phyloP scores from a whole-genome alignment of 2,113 vertebrate species.

The Oenanthe oenanthe region DNA sequence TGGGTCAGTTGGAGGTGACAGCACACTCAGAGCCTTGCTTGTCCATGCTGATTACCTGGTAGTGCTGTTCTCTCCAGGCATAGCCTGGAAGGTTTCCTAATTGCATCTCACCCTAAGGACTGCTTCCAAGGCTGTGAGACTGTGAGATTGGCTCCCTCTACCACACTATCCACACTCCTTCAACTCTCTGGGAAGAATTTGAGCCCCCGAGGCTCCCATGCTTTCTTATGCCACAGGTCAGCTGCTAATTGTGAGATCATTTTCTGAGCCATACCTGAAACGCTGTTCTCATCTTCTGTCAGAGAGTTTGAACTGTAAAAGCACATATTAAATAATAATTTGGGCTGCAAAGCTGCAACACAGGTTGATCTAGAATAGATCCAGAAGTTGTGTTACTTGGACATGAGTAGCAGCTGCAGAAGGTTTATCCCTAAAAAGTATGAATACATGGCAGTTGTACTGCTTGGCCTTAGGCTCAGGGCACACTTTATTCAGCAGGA shows the following conservation, averaged over 20 bases:
- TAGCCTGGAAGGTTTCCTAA: not conserved
- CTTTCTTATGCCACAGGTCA: not conserved
- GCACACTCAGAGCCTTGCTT: not conserved
- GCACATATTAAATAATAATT: not conserved
- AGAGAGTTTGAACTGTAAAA: not conserved
- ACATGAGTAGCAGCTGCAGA: fast-evolving
- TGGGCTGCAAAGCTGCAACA: not conserved
- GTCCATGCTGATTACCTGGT: not conserved
- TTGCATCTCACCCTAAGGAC: not conserved
- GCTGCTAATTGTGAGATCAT: fast-evolving
- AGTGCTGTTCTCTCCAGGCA: not conserved
- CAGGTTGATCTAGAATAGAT: not conserved
- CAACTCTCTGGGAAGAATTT: not conserved
- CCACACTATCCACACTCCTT: not conserved
- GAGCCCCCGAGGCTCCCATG: not conserved
- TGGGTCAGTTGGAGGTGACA: not conserved
- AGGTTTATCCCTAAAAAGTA: not conserved
- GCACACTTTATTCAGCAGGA: not conserved
- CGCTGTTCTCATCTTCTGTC: not conserved
- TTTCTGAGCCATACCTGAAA: not conserved
- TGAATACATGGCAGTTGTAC: fast-evolving
- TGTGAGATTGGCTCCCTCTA: not conserved
- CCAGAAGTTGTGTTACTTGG: not conserved
- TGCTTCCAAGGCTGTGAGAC: not conserved
- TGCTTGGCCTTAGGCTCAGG: fast-evolving